Evolutionary conservation across 2,113 vertebrate species (phyloP).

Genomic region (Vidua macroura): DNA sequence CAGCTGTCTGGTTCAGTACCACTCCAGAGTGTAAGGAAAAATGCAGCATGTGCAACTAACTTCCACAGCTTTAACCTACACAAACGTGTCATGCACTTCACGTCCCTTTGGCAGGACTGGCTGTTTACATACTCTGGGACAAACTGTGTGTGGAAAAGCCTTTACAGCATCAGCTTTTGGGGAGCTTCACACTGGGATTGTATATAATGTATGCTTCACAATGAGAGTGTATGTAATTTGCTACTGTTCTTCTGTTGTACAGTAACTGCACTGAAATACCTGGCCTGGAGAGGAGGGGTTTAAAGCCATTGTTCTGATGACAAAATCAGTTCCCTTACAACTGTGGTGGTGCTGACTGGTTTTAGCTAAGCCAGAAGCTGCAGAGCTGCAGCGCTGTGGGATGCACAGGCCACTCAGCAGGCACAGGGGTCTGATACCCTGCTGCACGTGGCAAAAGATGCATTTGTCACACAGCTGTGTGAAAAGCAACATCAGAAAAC

Average conservation of each 20-base stretch:
- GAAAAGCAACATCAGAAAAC: neutral
- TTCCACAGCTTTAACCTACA: neutral
- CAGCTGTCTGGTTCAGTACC: neutral
- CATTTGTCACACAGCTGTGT: fast-evolving
- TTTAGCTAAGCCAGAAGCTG: neutral
- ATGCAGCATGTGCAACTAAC: neutral
- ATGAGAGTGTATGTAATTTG: neutral
- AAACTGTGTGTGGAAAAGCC: neutral
- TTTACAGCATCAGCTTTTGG: neutral
- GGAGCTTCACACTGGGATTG: neutral
- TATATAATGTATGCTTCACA: neutral
- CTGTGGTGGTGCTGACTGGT: neutral
- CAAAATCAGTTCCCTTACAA: neutral
- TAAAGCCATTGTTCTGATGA: neutral
- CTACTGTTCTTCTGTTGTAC: neutral
- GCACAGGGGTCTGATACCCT: neutral
- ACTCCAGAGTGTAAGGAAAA: neutral
- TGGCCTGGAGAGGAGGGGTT: neutral
- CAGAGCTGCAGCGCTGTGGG: neutral
- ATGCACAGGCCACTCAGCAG: neutral
- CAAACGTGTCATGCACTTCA: neutral
- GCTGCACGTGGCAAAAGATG: fast-evolving
- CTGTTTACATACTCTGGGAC: neutral
- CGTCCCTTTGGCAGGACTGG: neutral
- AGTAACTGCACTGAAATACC: neutral